Conservation (phyloP, 2,888 invertebrate species). For the Trissoscelio sp. region DNA sequence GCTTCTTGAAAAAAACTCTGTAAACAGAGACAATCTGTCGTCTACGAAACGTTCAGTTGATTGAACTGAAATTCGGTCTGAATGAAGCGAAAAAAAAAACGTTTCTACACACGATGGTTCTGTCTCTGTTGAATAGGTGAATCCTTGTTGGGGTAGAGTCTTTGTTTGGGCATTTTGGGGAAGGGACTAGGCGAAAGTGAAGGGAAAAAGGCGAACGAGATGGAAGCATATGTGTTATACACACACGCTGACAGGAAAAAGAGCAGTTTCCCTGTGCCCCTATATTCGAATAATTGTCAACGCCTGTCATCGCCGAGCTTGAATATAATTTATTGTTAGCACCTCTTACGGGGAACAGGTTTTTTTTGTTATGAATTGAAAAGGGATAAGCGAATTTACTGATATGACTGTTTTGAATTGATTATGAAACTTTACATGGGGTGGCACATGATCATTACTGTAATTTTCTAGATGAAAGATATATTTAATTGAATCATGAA, state of each 20-base stretch:
- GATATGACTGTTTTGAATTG: slow-evolving; percentile 25
- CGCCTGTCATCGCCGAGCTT: slow-evolving; percentile 50
- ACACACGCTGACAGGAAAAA: slow-evolving; percentile 40
- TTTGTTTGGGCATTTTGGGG: slow-evolving; percentile 40
- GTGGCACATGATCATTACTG: background rate
- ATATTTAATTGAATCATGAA: too few relatives aligned
- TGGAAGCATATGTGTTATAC: slow-evolving; percentile 47
- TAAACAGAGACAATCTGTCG: too few relatives aligned
- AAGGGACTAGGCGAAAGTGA: slow-evolving; percentile 28
- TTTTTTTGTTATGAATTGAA: slow-evolving; percentile 29
- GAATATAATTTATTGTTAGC: slow-evolving; percentile 52
- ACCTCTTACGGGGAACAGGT: slow-evolving; percentile 32
- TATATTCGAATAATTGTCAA: slow-evolving; percentile 58
- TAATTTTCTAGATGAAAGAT: too few relatives aligned
- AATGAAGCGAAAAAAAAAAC: slow-evolving; percentile 4
- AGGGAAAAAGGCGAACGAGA: slow-evolving; percentile 57
- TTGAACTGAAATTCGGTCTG: slow-evolving; percentile 25
- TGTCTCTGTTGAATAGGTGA: slow-evolving; percentile 48
- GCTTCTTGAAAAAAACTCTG: too few relatives aligned
- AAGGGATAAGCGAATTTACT: slow-evolving; percentile 26
- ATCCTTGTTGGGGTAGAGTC: slow-evolving; percentile 51
- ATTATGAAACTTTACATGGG: slow-evolving; percentile 30
- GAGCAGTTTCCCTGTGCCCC: slow-evolving; percentile 50
- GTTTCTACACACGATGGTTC: slow-evolving; percentile 24
- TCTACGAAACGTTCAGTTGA: slow-evolving; percentile 9